Base-by-base conservation (phyloP, 2,888 invertebrate genomes). In the Microctonus aethiopoides region DNA sequence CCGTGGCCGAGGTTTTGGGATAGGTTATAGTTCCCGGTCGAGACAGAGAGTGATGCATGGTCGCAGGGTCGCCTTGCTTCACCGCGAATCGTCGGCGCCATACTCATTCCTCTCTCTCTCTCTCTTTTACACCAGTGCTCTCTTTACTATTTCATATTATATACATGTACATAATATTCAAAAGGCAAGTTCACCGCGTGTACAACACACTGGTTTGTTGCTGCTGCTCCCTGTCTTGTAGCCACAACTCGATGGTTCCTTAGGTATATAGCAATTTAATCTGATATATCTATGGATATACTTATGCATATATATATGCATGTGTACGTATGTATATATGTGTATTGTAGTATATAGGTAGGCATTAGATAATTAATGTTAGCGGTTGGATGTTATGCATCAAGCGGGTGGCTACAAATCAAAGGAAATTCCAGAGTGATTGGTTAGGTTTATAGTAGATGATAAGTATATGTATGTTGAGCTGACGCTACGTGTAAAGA, bases 41-140 rank as follows among this genome's bases (percentile, higher is more conserved):
- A 79, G 81, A 81, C 81, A n/a, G n/a, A 81, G 82, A 72, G 78
- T 82, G 82, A 82, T 82, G 78, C 81, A 82, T 82, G 76, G 80
- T 79, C 77, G 78, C 76, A 78, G 79, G 82, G 82, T 82, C 78
- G 82, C 76, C 75, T 73, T 77, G 79, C 77, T 78, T 79, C 78
- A 80, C 81, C 80, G 77, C 80, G 79, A 81, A 82, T 81, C 77
- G 79, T 81, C 80, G 82, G 80, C 82, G 80, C 81, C 76, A 68
- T 66, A 57, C 59, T 66, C 67, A 57, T 54, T 46, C 57, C 67
- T 57, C 63, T 63, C 54, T 24, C 36, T 16, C 32, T 32, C 60
- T 26, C 24, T 22, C 61, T 54, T 29, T 64, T 62, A n/a, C 16
- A 20, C 32, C 11, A 24, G 10, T 13, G 22, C 24, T 68, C 56